Percentiles rank a stretch among this genome's conserved stretches.
These are phyloP conservation scores for Oncorhynchus gorbuscha DNA, from an alignment of 2,113 vertebrate genomes.

Conservation along the genomic window DNA sequence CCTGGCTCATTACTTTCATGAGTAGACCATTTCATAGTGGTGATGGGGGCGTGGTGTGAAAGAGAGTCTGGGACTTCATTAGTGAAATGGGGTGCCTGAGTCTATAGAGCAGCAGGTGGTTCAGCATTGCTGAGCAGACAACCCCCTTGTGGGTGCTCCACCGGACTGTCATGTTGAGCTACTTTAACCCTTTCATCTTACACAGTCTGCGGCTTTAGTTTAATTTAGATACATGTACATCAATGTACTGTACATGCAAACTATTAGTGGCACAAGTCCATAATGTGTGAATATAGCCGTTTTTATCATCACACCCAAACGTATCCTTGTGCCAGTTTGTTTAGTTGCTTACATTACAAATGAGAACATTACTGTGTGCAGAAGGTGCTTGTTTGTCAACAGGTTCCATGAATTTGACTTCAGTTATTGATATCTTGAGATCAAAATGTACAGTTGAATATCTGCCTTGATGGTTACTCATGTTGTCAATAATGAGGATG, in stretches of 20 bases:
- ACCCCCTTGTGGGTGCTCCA: conserved; percentile 55
- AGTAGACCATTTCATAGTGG: conserved; percentile 76
- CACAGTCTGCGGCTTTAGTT: conserved; percentile 31
- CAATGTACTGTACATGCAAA: conserved; percentile 14
- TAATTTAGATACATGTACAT: conserved; percentile 25
- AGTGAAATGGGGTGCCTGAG: conserved; percentile 73
- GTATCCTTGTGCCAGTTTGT: neutral
- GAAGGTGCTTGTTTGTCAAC: neutral
- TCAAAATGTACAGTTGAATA: neutral
- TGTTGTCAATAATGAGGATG: neutral
- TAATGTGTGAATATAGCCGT: neutral
- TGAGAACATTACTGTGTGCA: neutral
- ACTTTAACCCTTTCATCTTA: conserved; percentile 31
- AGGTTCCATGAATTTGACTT: neutral
- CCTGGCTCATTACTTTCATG: conserved; percentile 80
- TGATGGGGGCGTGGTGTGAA: conserved; percentile 72
- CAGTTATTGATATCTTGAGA: neutral
- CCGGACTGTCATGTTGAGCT: conserved; percentile 26
- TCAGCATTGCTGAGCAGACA: conserved; percentile 68
- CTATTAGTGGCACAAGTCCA: neutral
- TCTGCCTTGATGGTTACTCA: conserved; percentile 29
- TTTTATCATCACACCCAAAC: neutral
- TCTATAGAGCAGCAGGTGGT: conserved; percentile 64
- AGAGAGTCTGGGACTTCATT: conserved; percentile 78
- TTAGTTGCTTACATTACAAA: neutral